Evolutionary conservation across 53 echinoderm and acorn worm species (phyloP).

Genomic region (Paracentrotus lividus): DNA sequence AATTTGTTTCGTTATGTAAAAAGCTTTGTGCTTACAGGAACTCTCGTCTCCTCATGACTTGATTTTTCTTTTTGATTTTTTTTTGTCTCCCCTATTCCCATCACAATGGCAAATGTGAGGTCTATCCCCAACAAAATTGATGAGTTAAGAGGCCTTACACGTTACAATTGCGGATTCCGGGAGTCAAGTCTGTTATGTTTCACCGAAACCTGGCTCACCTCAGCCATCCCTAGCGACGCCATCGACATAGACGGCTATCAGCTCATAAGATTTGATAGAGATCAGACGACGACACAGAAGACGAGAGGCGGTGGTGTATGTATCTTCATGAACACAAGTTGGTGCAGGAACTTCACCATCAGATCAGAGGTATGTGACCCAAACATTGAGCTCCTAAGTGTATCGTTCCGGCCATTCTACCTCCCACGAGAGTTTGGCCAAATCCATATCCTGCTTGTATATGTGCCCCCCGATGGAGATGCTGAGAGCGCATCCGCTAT

Average conservation of each 20-base stretch:
- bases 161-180: no score
- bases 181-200: constrained; percentile 36
- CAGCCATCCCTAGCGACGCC: constrained; percentile 39
- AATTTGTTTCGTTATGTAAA: no score
- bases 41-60: no score
- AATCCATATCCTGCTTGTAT: constrained; percentile 68
- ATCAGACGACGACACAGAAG: constrained; percentile 22
- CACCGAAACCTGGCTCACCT: constrained; percentile 53
- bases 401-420: constrained; percentile 59
- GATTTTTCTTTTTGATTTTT: no score
- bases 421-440: constrained; percentile 67
- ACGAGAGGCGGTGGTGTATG: constrained; percentile 66
- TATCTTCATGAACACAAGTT: constrained; percentile 65
- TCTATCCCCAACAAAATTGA: no score
- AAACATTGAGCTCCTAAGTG: constrained; percentile 63
- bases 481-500: constrained; percentile 27
- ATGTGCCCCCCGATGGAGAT: constrained; percentile 69
- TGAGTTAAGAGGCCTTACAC: no score
- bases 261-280: constrained; percentile 53
- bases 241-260: constrained; percentile 68
- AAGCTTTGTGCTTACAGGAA: no score
- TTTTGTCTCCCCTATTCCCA: no score
- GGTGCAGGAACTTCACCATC: constrained; percentile 58
- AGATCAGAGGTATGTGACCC: constrained; percentile 33
- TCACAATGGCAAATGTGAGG: no score